Conservation (phyloP, 1,140 invertebrate genomes). For the Contarinia nasturtii region DNA sequence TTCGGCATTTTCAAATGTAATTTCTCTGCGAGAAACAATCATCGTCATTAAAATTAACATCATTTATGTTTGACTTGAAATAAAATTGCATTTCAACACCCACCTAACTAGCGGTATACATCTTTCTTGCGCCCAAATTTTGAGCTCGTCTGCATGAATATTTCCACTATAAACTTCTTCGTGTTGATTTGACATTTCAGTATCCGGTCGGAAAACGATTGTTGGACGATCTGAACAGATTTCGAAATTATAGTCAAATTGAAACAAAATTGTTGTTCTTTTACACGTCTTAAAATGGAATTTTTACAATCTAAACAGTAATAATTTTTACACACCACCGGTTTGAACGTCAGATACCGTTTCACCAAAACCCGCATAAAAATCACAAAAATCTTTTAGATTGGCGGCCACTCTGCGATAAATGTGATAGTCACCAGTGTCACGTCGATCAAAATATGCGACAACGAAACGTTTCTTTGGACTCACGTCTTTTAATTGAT, state of each 20-base stretch:
- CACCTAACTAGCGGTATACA: conserved; percentile 61
- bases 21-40: conserved; percentile 39
- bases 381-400: conserved; percentile 90
- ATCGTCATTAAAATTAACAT: background rate
- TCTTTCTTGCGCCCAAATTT: conserved; percentile 73
- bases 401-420: conserved; percentile 68
- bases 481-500: conserved; percentile 60
- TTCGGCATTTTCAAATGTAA: conserved; percentile 98
- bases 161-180: conserved; percentile 64
- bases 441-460: conserved; percentile 75
- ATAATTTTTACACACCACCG: too few species aligned
- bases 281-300: too few species aligned
- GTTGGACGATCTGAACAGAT: conserved; percentile 37
- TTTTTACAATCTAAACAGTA: too few species aligned
- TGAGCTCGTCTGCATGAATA: conserved; percentile 49
- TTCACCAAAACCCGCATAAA: conserved; percentile 85
- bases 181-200: conserved; percentile 52
- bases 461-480: conserved; percentile 83
- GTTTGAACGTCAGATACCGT: conserved; percentile 65
- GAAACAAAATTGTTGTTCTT: too few species aligned
- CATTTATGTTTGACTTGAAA: background rate
- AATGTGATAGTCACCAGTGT: conserved; percentile 58
- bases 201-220: conserved; percentile 62
- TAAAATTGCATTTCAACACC: too few species aligned
- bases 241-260: too few species aligned